Evolutionary conservation across 2,113 vertebrate species (phyloP), one percentile per base, ranked within the genome.

Genomic region (Brienomyrus brachyistius): DNA sequence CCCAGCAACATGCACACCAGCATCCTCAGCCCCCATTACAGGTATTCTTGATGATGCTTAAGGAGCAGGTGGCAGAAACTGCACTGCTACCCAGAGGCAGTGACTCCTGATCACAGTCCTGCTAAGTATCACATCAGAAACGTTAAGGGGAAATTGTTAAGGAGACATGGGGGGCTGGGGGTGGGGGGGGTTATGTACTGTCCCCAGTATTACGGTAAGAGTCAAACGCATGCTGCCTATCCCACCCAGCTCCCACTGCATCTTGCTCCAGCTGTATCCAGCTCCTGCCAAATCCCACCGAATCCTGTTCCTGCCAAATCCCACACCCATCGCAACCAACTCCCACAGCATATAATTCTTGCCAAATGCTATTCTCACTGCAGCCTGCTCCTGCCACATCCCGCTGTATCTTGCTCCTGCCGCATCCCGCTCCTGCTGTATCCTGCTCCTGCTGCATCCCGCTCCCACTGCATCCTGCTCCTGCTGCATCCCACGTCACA

Each of bases 131-230:
- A 48, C 85, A 87, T 87, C 85, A 90, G 89, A 80, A 83, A 59
- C 47, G 70, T 52, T 40, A 40, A 40, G 2, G 40, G 1, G 31
- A 31, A 31, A 83, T 88, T 88, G 62, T 48, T 82, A 83, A 90
- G 52, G n/a, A 27, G 62, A 70, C 62, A 70, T 70, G 62, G 62
- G n/a, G 10, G n/a, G 62, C n/a, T 13, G 62, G 0, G 62, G 82
- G 88, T 1, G 40, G 40, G 40, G 40, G 40, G 40, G 89, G 89
- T 91, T 62, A 93, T 92, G 91, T 74, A 80, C 91, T 94, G 93
- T 91, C 91, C 92, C 90, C 88, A 90, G 7, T 54, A 31, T 70
- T 70, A 70, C 27, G 1, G 62, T 66, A 10, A 66, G 62, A 66
- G n/a, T n/a, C 62, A 82, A 45, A 23, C 1, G 9, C 40, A 27